phyloP scores from a whole-genome alignment of 2,797 vertebrate species.

The Cynodonichthys magdalenae region DNA sequence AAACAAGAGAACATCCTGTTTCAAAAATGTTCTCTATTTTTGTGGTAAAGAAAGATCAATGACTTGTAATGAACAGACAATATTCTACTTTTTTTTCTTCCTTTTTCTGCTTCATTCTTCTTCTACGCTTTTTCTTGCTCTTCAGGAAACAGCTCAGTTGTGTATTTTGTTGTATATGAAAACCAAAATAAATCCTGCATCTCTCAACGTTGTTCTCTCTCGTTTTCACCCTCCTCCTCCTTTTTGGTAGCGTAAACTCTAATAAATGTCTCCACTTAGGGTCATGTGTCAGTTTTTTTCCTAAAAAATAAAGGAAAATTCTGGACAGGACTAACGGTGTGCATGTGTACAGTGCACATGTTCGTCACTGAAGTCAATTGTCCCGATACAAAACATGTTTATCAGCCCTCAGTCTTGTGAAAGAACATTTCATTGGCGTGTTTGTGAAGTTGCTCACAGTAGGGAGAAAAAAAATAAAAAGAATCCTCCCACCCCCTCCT shows the following conservation, averaged over 20 bases:
- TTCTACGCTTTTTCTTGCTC: slow-evolving; percentile 10
- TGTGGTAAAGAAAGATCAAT: slow-evolving; percentile 7
- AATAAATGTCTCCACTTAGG: slow-evolving; percentile 23
- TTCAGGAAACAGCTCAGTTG: slow-evolving; percentile 32
- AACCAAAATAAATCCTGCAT: slow-evolving; percentile 59
- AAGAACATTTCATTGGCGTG: slow-evolving; percentile 18
- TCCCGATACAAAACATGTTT: slow-evolving; percentile 34
- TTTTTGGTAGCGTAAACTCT: slow-evolving; percentile 6
- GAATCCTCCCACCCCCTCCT: slow-evolving; percentile 32
- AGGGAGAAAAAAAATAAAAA: slow-evolving; percentile 27
- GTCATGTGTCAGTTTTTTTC: slow-evolving; percentile 30
- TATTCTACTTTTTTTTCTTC: slow-evolving; percentile 25
- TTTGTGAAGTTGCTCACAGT: slow-evolving; percentile 61
- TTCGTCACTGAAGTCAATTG: slow-evolving; percentile 9
- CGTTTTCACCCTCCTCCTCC: slow-evolving; percentile 5
- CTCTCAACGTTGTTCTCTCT: slow-evolving; percentile 35
- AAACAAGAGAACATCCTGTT: slow-evolving; percentile 23
- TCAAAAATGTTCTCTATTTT: slow-evolving; percentile 15
- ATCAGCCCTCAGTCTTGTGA: slow-evolving; percentile 9
- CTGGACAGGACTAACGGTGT: slow-evolving; percentile 13
- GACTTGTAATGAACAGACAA: slow-evolving; percentile 52
- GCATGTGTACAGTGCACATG: slow-evolving; percentile 17
- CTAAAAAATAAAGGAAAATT: slow-evolving; percentile 26
- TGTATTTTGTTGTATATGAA: slow-evolving; percentile 44
- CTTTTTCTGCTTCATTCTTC: slow-evolving; percentile 22